A percentile compares a stretch with the other conserved stretches of the same genome.
Evolutionary conservation across 2,113 vertebrate genomes (phyloP).

Genomic region (Felis catus): F.catus_Fca126_mat1.0 CM031413.1:31685001-31685500

Average conservation of each 20-base stretch:
- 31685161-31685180: no score
- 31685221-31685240: not conserved
- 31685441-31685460: constrained; percentile 13
- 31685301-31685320: not conserved
- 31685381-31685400: not conserved
- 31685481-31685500: not conserved
- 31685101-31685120: not conserved
- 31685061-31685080: accelerated
- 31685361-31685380: not conserved
- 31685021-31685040: not conserved
- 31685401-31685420: not conserved
- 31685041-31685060: not conserved
- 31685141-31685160: not conserved
- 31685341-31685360: not conserved
- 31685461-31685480: not conserved
- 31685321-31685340: not conserved
- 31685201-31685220: not conserved
- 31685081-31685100: not conserved
- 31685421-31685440: not conserved
- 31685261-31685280: not conserved
- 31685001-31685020: not conserved
- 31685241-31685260: not conserved
- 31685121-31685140: not conserved
- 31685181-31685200: not conserved
- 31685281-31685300: not conserved